Percentiles rank a stretch among this genome's conserved stretches.
Evolutionary conservation across 2,888 invertebrate genomes (phyloP).

Genomic region (Stenodema calcarata): DNA sequence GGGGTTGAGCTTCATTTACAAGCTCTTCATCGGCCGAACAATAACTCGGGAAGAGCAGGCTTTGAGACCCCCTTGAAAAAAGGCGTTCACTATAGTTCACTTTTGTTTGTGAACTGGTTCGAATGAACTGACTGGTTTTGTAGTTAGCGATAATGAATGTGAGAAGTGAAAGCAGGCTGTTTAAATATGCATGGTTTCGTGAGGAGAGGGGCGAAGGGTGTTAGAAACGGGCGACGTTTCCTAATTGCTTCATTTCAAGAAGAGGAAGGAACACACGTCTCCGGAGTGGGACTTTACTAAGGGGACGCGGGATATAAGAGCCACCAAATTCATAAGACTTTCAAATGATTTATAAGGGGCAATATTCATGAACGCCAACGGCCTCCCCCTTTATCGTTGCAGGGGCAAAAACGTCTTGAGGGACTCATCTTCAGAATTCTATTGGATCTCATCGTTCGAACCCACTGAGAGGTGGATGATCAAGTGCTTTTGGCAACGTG

Average conservation of each 20-base stretch:
- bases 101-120: not conserved
- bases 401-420: not conserved
- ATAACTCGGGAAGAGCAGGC: not conserved
- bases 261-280: constrained; percentile 24
- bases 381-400: not conserved
- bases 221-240: not conserved
- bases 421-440: not conserved
- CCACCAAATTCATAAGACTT: constrained; percentile 24
- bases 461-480: too few species aligned
- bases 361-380: constrained; percentile 28
- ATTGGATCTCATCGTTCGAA: not conserved
- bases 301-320: not conserved
- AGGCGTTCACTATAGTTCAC: not conserved
- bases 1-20: not conserved
- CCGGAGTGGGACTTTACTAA: not conserved
- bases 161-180: constrained; percentile 29
- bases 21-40: not conserved
- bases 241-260: constrained; percentile 39
- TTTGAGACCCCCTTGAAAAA: not conserved
- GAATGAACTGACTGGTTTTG: not conserved
- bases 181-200: constrained; percentile 30
- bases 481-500: too few species aligned
- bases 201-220: not conserved
- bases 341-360: constrained; percentile 27
- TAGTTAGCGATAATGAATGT: constrained; percentile 32